These are phyloP conservation scores for Percopsis omiscomaycus DNA, from an alignment of 2,797 vertebrate species.

Conservation along the genomic window DNA sequence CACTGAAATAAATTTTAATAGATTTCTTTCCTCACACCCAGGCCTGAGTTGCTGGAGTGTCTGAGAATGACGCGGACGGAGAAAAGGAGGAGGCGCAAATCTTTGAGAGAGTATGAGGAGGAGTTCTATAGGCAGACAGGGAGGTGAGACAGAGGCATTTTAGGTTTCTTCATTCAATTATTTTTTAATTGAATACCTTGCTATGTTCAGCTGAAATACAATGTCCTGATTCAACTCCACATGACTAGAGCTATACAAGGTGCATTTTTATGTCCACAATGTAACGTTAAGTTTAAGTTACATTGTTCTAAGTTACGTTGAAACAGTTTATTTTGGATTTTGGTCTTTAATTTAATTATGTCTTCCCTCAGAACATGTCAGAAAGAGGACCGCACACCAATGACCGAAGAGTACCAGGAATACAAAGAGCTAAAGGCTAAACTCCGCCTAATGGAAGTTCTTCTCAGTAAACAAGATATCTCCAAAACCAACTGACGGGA, in stretches of 20 bases:
- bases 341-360: background rate
- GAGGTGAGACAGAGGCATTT: slow-evolving; percentile 75
- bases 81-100: slow-evolving; percentile 88
- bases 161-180: no score
- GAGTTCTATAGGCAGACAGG: slow-evolving; percentile 91
- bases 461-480: slow-evolving; percentile 92
- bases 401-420: slow-evolving; percentile 91
- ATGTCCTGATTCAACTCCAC: no score
- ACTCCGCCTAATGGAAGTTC: slow-evolving; percentile 88
- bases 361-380: slow-evolving; percentile 81
- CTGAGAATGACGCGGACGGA: slow-evolving; percentile 89
- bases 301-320: background rate
- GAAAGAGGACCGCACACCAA: slow-evolving; percentile 88
- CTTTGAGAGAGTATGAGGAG: slow-evolving; percentile 91
- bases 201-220: no score
- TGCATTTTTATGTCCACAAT: no score
- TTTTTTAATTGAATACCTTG: no score
- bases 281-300: no score
- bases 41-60: slow-evolving; percentile 88
- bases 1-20: background rate
- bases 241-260: no score
- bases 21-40: slow-evolving; percentile 40
- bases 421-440: slow-evolving; percentile 97
- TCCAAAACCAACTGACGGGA: slow-evolving; percentile 47
- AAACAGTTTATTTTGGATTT: background rate